phyloP scores from a whole-genome alignment of 2,113 vertebrate genomes.

The Grammomys dolichurus region DNA sequence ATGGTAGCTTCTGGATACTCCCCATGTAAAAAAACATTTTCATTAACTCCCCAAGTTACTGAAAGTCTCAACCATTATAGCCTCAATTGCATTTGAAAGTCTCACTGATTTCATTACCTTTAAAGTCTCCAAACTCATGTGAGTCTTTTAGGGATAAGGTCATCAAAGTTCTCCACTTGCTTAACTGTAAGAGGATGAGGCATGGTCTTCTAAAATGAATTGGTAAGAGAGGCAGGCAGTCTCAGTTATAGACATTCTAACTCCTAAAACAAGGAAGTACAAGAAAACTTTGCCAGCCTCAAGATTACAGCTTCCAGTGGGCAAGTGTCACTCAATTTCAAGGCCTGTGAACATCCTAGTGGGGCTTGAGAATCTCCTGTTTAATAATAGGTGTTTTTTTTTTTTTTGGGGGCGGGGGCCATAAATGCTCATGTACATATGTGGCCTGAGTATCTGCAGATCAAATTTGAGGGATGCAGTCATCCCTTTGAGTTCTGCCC shows the following conservation, averaged over 20 bases:
- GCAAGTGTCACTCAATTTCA: neutral
- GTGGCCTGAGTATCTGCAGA: neutral
- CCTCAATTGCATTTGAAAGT: neutral
- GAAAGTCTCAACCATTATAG: neutral
- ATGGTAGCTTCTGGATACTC: neutral
- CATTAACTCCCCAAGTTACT: neutral
- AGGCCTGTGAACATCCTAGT: neutral
- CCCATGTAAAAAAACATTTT: neutral
- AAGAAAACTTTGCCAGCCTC: neutral
- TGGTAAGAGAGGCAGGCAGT: neutral
- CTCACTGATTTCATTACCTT: neutral
- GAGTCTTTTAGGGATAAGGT: neutral
- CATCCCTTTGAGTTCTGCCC: neutral
- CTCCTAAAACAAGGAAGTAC: neutral
- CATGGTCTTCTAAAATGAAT: neutral
- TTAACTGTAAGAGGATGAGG: neutral
- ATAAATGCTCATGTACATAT: neutral
- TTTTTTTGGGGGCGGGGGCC: neutral
- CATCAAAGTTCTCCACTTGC: neutral
- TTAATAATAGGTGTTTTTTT: neutral
- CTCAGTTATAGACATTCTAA: neutral
- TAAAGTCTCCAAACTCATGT: neutral
- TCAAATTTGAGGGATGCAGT: neutral
- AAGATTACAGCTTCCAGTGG: neutral
- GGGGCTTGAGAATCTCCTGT: neutral